Conservation (phyloP, 2,797 vertebrate species). For the Cuniculus paca region DNA sequence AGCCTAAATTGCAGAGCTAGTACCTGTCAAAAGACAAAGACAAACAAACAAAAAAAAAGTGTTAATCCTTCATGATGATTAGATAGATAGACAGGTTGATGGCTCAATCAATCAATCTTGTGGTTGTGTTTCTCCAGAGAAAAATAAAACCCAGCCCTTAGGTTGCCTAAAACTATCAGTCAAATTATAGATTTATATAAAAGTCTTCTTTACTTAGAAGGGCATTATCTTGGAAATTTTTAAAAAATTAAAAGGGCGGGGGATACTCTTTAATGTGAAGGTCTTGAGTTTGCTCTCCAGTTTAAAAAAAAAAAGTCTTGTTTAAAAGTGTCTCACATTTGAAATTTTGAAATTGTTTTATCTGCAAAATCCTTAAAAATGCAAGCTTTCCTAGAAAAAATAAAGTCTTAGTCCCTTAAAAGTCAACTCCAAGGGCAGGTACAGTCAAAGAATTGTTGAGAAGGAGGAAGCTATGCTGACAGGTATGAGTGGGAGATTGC, state of each 20-base stretch:
- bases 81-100: neutral
- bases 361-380: conserved; percentile 31
- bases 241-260: neutral
- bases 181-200: neutral
- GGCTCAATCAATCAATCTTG: neutral
- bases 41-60: neutral
- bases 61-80: neutral
- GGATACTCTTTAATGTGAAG: neutral
- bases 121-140: neutral
- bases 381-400: neutral
- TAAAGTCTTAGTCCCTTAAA: conserved; percentile 27
- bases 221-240: neutral
- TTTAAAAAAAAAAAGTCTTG: neutral
- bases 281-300: neutral
- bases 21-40: neutral
- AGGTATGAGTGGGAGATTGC: neutral
- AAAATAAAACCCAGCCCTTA: neutral
- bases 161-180: neutral
- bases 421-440: neutral
- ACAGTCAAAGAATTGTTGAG: neutral
- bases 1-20: neutral
- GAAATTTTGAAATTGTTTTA: neutral
- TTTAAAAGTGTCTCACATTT: neutral
- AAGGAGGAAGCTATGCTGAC: neutral
- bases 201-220: neutral